Evolutionary conservation across 2,888 invertebrate species (phyloP).

Genomic region (Druceiella hillmani): DNA sequence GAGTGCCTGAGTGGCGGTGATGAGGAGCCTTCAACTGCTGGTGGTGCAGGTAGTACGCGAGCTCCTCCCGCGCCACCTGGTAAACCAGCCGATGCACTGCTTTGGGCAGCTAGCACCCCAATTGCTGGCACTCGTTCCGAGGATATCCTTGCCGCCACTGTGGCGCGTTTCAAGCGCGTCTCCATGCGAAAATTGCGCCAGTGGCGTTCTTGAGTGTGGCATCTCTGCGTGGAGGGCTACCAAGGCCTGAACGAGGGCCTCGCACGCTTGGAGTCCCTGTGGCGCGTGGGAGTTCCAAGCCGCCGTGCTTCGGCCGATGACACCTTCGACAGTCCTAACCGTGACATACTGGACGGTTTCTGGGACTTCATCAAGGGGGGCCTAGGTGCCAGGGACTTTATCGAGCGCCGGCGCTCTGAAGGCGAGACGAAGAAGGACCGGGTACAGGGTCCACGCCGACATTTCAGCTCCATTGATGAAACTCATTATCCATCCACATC

Average conservation of each 20-base stretch:
- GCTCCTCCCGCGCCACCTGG: too few relatives aligned
- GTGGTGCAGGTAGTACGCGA: too few relatives aligned
- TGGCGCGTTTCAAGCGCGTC: slow-evolving; percentile 72
- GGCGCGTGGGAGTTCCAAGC: slow-evolving; percentile 39
- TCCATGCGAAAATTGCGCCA: slow-evolving; percentile 72
- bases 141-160: slow-evolving; percentile 65
- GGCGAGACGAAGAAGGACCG: slow-evolving; percentile 1
- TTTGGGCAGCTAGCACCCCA: slow-evolving; percentile 37
- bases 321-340: slow-evolving; percentile 43
- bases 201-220: slow-evolving; percentile 72
- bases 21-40: slow-evolving; percentile 21
- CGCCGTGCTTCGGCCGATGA: slow-evolving; percentile 44
- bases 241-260: neutral
- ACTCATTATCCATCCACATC: slow-evolving; percentile 30
- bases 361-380: slow-evolving; percentile 45
- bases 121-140: slow-evolving; percentile 42
- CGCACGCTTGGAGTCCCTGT: slow-evolving; percentile 28
- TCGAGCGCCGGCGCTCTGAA: neutral
- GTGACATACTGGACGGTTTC: slow-evolving; percentile 42
- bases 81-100: slow-evolving; percentile 31
- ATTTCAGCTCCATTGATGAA: neutral
- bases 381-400: slow-evolving; percentile 22
- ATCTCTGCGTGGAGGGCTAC: slow-evolving; percentile 30
- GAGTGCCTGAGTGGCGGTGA: slow-evolving; percentile 62
- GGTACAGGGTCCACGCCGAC: neutral